These are phyloP conservation scores for Cheilosia vernalis DNA, from an alignment of 2,888 invertebrate genomes.

Conservation along the genomic window DNA sequence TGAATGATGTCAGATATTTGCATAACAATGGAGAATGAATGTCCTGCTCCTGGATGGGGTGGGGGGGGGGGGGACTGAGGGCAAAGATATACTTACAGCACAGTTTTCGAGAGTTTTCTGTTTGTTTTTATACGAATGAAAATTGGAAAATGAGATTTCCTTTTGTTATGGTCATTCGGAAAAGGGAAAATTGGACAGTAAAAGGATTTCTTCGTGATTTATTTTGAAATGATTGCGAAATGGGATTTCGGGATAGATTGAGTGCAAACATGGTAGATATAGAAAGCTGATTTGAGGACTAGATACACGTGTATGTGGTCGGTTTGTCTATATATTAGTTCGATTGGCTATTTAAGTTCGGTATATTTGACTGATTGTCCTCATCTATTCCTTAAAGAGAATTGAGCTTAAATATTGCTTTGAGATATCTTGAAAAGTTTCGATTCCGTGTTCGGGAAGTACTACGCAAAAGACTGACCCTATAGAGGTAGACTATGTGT, in stretches of 20 bases:
- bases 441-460: no score
- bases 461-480: no score
- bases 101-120: slow-evolving; percentile 12
- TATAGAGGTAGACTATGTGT: no score
- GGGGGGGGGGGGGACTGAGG: no score
- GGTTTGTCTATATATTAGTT: no score
- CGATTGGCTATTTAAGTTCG: no score
- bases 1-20: slow-evolving; percentile 65
- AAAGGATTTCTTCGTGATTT: slow-evolving; percentile 48
- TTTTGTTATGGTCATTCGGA: slow-evolving; percentile 9
- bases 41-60: slow-evolving; percentile 7
- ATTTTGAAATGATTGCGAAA: slow-evolving; percentile 26
- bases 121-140: slow-evolving; percentile 46
- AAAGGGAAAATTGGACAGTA: slow-evolving; percentile 28
- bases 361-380: no score
- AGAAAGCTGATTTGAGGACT: neutral
- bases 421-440: no score
- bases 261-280: neutral
- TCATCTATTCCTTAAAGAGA: no score
- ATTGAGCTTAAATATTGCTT: no score
- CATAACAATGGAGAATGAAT: slow-evolving; percentile 52
- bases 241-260: slow-evolving; percentile 18
- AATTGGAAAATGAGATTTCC: slow-evolving; percentile 58
- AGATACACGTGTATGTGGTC: neutral
- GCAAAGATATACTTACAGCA: neutral